A percentile compares a stretch with the other conserved stretches of the same genome.
phyloP scores from a whole-genome alignment of 2,113 vertebrate genomes.

The Cygnus buccinator region DNA sequence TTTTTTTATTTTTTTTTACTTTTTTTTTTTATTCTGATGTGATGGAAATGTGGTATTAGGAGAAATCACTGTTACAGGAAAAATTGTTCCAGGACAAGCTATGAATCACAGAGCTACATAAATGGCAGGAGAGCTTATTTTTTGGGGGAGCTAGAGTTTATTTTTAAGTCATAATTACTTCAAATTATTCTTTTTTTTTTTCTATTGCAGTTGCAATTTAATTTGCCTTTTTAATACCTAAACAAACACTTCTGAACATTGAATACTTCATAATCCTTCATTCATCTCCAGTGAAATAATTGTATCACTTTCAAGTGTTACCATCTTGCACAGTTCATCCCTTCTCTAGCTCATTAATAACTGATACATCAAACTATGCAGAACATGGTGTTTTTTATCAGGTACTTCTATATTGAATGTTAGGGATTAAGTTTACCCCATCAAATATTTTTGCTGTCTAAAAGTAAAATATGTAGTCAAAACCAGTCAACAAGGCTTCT shows the following conservation, averaged over 20 bases:
- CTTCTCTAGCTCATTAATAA: not conserved
- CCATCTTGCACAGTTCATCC: not conserved
- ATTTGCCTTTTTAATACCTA: slow-evolving; percentile 21
- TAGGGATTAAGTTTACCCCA: not conserved
- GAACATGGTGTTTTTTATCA: not conserved
- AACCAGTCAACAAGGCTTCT: not conserved
- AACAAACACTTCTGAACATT: not conserved
- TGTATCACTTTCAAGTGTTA: not conserved
- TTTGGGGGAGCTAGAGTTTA: not conserved
- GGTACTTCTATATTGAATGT: not conserved
- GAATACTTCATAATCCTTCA: slow-evolving; percentile 33
- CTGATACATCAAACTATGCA: not conserved
- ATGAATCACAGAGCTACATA: not conserved
- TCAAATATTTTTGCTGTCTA: not conserved
- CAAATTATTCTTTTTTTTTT: not conserved
- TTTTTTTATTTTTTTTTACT: no score
- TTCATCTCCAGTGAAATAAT: slow-evolving; percentile 15
- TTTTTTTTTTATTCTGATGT: not conserved
- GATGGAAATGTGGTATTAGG: not conserved
- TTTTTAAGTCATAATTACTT: slow-evolving; percentile 32
- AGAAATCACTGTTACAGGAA: not conserved
- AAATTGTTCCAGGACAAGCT: not conserved
- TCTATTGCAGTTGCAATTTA: not conserved
- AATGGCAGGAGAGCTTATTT: not conserved
- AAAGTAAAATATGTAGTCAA: not conserved